Evolutionary conservation across 2,797 vertebrate genomes (phyloP), one percentile per base, ranked within the genome.

Genomic region (Anniella stebbinsi): DNA sequence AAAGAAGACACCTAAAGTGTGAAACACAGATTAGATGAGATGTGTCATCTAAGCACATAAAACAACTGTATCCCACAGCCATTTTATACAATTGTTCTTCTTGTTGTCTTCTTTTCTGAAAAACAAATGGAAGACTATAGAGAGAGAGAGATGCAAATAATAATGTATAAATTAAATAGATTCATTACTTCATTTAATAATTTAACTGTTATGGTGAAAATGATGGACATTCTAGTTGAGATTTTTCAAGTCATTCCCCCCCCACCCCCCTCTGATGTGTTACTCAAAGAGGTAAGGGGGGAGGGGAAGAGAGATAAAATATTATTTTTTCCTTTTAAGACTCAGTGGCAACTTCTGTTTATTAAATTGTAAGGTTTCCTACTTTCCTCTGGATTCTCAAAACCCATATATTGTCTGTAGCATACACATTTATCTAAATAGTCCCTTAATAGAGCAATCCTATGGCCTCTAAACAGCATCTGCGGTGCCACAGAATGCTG

Each of bases 1-100:
- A 0, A 0, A 54, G 36, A 88, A 0, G 41, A 63, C 0, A 51
- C 1, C 57, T 66, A 30, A 23, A 63, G 30, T 38, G 45, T 72
- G 82, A 92, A 87, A 13, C 48, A 83, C 54, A 76, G 36, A 33
- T 45, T 73, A 57, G 48, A 73, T 57, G 36, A 30, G 60, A 66
- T 33, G 28, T 45, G 36, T 41, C 38, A 83, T 63, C 57, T 63
- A 36, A 21, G 23, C 57, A 82, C 8, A 45, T 15, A 9, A 21
- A 83, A 45, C 63, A 69, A 33, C 63, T 45, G 45, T 30, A 48
- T 17, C 81, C 25, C 28, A 63, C 80, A 66, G 15, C 17, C 25
- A 30, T 84, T 45, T 33, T 84, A 69, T 67, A 48, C 28, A 28
- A 12, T 38, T 45, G 48, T 15, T 4, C 11, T 28, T 45, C 75